Evolutionary conservation across 2,888 invertebrate species (phyloP).

Genomic region (Limnephilus lunatus): DNA sequence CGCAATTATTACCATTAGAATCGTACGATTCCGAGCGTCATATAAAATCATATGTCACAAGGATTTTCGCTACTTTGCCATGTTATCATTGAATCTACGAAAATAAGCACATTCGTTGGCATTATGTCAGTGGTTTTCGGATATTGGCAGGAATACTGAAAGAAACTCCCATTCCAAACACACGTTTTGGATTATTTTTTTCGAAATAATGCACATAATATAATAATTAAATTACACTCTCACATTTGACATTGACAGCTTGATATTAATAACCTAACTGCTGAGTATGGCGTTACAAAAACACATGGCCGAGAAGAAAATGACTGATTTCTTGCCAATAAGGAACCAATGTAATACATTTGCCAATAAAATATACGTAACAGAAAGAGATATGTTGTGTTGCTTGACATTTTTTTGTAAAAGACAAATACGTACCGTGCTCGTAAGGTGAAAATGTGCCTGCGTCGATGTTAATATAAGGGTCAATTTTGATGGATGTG

Average conservation of each 20-base stretch:
- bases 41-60: not conserved
- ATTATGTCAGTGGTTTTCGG: not conserved
- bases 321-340: slow-evolving; percentile 49
- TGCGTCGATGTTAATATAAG: slow-evolving; percentile 99
- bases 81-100: slow-evolving; percentile 3
- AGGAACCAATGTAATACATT: not conserved
- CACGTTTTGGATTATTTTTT: not conserved
- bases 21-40: not conserved
- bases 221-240: slow-evolving; percentile 27
- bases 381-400: not conserved
- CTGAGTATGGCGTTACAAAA: slow-evolving; percentile 38
- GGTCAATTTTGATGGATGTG: slow-evolving; percentile 99
- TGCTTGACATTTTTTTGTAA: slow-evolving; percentile 8
- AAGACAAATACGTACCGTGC: slow-evolving; percentile 83
- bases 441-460: slow-evolving; percentile 99
- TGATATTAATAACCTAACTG: slow-evolving; percentile 57
- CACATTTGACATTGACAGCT: slow-evolving; percentile 58
- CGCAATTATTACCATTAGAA: not conserved
- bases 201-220: not conserved
- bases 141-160: slow-evolving; percentile 15
- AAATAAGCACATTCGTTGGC: not conserved
- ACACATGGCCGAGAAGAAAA: slow-evolving; percentile 51
- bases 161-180: not conserved
- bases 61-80: not conserved
- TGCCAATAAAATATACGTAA: not conserved